These are phyloP conservation scores for Eolophus roseicapilla DNA, from an alignment of 2,113 vertebrate genomes.

Conservation along the genomic window DNA sequence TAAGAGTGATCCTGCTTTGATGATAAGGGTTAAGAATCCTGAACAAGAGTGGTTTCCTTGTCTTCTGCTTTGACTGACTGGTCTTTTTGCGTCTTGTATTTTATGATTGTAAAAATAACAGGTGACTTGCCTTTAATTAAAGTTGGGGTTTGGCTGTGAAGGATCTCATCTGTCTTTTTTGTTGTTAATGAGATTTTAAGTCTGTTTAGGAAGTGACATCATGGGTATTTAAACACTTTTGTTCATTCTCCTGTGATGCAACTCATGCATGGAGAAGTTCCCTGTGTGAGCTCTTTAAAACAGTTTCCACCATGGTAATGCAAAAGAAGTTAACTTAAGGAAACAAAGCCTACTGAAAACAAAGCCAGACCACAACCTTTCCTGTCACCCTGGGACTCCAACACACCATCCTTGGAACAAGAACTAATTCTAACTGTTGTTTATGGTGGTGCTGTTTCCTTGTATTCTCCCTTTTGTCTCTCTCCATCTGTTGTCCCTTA, in stretches of 20 bases:
- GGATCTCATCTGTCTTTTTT: neutral
- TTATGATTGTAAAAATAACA: neutral
- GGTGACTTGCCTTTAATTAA: neutral
- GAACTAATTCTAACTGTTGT: neutral
- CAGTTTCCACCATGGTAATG: neutral
- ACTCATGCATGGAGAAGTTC: neutral
- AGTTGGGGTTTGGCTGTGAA: neutral
- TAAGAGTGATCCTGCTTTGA: neutral
- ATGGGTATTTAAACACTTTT: neutral
- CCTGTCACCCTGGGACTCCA: neutral
- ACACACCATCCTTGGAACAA: neutral
- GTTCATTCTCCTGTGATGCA: neutral
- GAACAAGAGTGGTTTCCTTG: neutral
- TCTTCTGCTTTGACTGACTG: neutral
- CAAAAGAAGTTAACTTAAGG: neutral
- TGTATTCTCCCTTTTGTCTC: slow-evolving; percentile 10
- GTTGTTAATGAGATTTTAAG: neutral
- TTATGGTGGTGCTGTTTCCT: slow-evolving; percentile 3
- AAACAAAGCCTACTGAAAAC: neutral
- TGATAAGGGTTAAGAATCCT: neutral
- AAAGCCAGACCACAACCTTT: neutral
- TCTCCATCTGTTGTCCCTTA: slow-evolving; percentile 21
- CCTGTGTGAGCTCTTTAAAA: accelerated
- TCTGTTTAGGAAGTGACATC: neutral
- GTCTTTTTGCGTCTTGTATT: neutral